Conservation (phyloP, 2,797 vertebrate genomes). For the Parauchenoglanis punctatus region DNA sequence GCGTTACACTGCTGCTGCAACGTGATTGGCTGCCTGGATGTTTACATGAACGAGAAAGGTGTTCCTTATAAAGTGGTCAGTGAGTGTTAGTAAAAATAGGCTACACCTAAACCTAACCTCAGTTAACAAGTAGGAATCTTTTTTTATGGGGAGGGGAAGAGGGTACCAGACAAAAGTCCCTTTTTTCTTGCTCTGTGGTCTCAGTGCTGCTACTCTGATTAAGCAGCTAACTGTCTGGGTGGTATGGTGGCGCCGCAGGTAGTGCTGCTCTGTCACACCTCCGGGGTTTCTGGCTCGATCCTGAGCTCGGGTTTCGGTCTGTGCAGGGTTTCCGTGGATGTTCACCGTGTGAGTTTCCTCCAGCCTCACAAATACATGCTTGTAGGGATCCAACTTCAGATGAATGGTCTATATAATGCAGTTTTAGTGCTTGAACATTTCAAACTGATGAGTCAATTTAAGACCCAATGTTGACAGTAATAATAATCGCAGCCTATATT, state of each 20-base stretch:
- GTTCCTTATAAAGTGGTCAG: background rate
- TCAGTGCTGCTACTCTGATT: background rate
- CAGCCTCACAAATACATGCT: background rate
- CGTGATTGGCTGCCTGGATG: background rate
- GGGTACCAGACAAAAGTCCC: no score
- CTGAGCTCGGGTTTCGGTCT: background rate
- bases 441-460: background rate
- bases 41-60: background rate
- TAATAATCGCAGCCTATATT: slow-evolving; percentile 26
- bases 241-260: background rate
- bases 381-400: background rate
- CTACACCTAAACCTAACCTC: no score
- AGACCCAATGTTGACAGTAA: background rate
- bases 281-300: background rate
- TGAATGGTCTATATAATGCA: background rate
- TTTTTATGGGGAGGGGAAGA: no score
- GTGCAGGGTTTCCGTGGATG: no score
- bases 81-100: background rate
- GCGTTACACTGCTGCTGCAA: background rate
- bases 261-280: background rate
- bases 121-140: no score
- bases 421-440: background rate
- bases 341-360: background rate
- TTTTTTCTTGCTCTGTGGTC: background rate
- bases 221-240: background rate